These are phyloP conservation scores for Rhincodon typus DNA, from an alignment of 2,797 vertebrate genomes.

Conservation along the genomic window DNA sequence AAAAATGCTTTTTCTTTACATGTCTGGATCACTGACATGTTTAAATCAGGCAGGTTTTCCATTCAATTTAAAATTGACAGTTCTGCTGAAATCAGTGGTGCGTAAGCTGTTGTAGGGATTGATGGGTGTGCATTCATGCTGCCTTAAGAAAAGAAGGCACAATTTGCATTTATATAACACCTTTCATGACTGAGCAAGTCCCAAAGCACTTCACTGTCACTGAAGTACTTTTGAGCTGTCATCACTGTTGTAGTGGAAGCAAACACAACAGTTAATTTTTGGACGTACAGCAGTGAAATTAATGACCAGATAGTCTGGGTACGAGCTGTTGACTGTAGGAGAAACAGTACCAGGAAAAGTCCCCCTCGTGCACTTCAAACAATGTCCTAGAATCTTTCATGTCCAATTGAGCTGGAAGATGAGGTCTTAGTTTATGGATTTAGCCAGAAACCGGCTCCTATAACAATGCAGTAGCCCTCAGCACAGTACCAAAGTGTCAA, in stretches of 20 bases:
- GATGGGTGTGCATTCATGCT: background rate
- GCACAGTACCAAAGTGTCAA: background rate
- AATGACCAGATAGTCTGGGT: background rate
- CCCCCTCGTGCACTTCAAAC: background rate
- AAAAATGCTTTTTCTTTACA: background rate
- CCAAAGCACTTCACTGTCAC: background rate
- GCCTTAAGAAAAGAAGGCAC: background rate
- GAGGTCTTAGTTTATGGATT: background rate
- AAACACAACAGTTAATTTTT: background rate
- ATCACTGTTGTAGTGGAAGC: background rate
- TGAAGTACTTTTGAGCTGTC: background rate
- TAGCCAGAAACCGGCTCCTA: background rate
- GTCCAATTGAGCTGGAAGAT: background rate
- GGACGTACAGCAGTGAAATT: background rate
- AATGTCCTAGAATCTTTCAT: background rate
- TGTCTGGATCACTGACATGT: background rate
- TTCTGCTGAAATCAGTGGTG: background rate
- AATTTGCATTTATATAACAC: constrained; percentile 22
- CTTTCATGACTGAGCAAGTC: background rate
- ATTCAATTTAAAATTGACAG: background rate
- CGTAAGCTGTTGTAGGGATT: background rate
- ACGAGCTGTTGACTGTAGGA: background rate
- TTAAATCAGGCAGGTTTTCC: background rate
- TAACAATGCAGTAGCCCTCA: too few relatives aligned
- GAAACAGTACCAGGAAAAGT: background rate